phyloP scores from a whole-genome alignment of 2,888 invertebrate genomes.

The Stenotaenia linearis region DNA sequence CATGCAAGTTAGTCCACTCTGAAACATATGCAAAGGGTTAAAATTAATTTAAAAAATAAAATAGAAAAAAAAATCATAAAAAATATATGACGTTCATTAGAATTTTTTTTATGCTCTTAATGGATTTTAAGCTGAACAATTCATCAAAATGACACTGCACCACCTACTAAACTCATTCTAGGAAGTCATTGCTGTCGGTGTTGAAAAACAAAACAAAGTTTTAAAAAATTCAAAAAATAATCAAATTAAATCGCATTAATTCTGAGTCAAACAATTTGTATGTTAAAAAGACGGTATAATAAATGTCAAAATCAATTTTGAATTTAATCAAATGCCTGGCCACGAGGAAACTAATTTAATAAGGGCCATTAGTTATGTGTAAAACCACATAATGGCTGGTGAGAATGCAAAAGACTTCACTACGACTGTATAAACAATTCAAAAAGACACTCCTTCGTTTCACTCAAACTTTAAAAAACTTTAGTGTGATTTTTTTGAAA shows the following conservation, averaged over 20 bases:
- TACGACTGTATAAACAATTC: neutral
- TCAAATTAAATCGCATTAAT: neutral
- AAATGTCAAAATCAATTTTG: too few species aligned
- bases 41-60: neutral
- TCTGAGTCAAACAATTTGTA: too few species aligned
- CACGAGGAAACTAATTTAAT: too few species aligned
- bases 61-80: neutral
- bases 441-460: neutral
- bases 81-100: neutral
- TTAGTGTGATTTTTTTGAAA: too few species aligned
- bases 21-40: neutral
- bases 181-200: neutral
- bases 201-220: neutral
- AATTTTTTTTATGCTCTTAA: neutral
- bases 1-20: conserved; percentile 23
- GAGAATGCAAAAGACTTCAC: neutral
- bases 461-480: neutral
- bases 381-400: neutral
- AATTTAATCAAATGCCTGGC: too few species aligned
- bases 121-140: conserved; percentile 1
- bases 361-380: neutral
- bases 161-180: conserved; percentile 17
- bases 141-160: neutral
- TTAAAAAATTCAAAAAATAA: neutral
- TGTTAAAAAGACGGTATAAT: too few species aligned